These are phyloP conservation scores for Melanophora roralis DNA, from an alignment of 2,888 invertebrate genomes.

Conservation along the genomic window DNA sequence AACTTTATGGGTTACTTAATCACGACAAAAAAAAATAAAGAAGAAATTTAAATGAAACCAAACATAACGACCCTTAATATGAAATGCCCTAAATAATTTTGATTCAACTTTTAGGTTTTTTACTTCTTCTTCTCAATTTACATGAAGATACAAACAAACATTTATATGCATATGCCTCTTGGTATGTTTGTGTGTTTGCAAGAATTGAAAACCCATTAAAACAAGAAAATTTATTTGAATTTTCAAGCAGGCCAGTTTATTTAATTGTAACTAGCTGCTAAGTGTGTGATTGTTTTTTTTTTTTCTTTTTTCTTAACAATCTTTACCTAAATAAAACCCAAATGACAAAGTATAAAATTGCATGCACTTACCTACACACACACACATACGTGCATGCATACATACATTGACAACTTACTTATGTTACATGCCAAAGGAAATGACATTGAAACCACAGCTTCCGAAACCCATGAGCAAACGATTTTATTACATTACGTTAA, in stretches of 20 bases:
- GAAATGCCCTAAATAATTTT: conserved; percentile 25
- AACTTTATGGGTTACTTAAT: conserved; percentile 36
- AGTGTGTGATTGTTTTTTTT: not conserved
- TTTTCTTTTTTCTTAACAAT: not conserved
- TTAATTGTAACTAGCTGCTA: not conserved
- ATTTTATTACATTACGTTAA: conserved; percentile 50
- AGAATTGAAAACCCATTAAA: conserved; percentile 60
- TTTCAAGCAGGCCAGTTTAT: not conserved
- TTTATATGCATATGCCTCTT: no score
- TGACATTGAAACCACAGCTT: conserved; percentile 73
- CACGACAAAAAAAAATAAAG: not conserved
- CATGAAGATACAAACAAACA: no score
- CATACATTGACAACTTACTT: conserved; percentile 49
- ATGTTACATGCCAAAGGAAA: conserved; percentile 62
- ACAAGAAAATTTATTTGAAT: conserved; percentile 13
- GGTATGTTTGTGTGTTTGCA: not conserved
- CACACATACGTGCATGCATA: not conserved
- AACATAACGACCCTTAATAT: conserved; percentile 37
- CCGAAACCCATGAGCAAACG: conserved; percentile 73
- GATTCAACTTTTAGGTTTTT: not conserved
- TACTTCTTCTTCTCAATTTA: not conserved
- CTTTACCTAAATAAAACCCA: conserved; percentile 28
- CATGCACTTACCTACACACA: conserved; percentile 20
- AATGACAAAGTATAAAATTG: conserved; percentile 32
- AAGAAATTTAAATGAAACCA: not conserved